phyloP scores from a whole-genome alignment of 1,140 invertebrate genomes.

The Ooceraea biroi region DNA sequence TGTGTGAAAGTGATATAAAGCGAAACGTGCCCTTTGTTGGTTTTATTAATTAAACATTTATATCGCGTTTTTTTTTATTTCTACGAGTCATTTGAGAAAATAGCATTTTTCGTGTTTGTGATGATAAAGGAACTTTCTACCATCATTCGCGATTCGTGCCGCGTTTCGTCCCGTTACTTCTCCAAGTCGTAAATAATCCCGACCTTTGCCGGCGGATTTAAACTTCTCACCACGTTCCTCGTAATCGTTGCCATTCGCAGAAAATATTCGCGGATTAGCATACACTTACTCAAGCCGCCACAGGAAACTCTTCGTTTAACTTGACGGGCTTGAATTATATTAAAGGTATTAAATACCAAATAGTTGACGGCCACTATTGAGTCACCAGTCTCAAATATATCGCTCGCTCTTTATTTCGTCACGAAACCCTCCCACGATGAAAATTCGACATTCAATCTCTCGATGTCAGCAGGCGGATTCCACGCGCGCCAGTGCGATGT shows the following conservation, averaged over 20 bases:
- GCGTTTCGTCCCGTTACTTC: slow-evolving; percentile 77
- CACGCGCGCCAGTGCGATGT: slow-evolving; percentile 2
- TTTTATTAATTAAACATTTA: background rate
- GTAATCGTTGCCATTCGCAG: slow-evolving; percentile 66
- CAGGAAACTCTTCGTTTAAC: slow-evolving; percentile 20
- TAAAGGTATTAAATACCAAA: background rate
- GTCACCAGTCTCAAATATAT: slow-evolving; percentile 20
- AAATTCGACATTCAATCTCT: slow-evolving; percentile 39
- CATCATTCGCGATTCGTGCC: slow-evolving; percentile 75
- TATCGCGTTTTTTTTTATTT: background rate
- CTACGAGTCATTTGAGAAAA: slow-evolving; percentile 2
- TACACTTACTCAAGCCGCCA: slow-evolving; percentile 49
- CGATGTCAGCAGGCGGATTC: slow-evolving; percentile 13
- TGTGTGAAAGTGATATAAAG: background rate
- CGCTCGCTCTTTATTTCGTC: background rate
- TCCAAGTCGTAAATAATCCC: slow-evolving; percentile 79
- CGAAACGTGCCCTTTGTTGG: no score
- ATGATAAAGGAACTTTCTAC: slow-evolving; percentile 24
- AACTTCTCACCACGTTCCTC: slow-evolving; percentile 76
- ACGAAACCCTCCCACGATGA: slow-evolving; percentile 23
- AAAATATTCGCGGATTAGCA: slow-evolving; percentile 68
- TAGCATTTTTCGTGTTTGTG: slow-evolving; percentile 15
- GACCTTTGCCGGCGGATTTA: slow-evolving; percentile 76
- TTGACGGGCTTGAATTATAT: slow-evolving; percentile 37
- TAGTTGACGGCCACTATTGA: slow-evolving; percentile 4